Percentiles rank a stretch among this genome's conserved stretches.
Evolutionary conservation across 2,888 invertebrate genomes (phyloP).

Genomic region (Tenthredo scrophulariae): DNA sequence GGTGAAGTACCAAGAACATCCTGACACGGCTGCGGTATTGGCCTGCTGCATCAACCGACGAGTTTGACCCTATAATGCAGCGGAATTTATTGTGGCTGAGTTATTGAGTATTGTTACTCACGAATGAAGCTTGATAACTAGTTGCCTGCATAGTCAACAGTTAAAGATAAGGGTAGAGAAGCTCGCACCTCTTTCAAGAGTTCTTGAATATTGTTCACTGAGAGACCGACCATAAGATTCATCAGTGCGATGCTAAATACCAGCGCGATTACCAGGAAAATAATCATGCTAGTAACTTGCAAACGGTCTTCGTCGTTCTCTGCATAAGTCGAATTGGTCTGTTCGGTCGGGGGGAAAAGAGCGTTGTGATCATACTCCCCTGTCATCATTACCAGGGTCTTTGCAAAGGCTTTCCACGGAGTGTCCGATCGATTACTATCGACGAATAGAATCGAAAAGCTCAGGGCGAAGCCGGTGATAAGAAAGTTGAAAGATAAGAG

Average conservation of each 20-base stretch:
- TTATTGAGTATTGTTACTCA: neutral
- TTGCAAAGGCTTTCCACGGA: constrained; percentile 77
- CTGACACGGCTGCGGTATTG: neutral
- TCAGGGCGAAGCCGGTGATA: constrained; percentile 80
- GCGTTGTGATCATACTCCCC: constrained; percentile 80
- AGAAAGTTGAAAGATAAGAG: constrained; percentile 80
- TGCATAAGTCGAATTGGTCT: constrained; percentile 27
- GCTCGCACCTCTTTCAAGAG: constrained; percentile 67
- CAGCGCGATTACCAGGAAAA: constrained; percentile 79
- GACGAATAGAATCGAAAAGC: constrained; percentile 80
- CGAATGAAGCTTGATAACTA: neutral
- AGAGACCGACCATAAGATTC: constrained; percentile 81
- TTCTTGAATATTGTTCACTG: constrained; percentile 80
- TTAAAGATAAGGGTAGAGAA: neutral
- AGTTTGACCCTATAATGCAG: neutral
- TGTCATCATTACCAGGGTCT: constrained; percentile 82
- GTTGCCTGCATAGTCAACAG: neutral
- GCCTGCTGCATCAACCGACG: constrained; percentile 25
- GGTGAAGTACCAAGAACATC: neutral
- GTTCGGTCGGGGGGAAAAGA: constrained; percentile 69
- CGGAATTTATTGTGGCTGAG: neutral
- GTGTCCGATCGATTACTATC: constrained; percentile 75
- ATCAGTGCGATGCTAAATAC: constrained; percentile 80
- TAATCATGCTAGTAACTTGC: constrained; percentile 74
- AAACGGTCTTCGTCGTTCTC: neutral